Evolutionary conservation across 2,113 vertebrate genomes (phyloP), one percentile per base, ranked within the genome.

Genomic region (Clarias batrachus): DNA sequence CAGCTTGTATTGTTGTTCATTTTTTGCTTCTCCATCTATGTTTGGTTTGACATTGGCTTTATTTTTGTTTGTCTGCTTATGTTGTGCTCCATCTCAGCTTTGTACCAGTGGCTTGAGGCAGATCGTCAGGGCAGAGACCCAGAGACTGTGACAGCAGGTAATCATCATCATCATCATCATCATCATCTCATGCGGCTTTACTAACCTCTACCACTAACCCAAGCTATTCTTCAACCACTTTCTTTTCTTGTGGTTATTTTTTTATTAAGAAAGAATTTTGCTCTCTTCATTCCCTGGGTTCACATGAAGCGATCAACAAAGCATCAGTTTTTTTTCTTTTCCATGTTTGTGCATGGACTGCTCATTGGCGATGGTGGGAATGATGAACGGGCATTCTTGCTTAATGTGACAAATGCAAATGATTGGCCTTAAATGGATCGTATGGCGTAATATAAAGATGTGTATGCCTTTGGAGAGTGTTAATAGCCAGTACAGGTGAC

Each of bases 81-180:
- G 90, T 92, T 96, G 89, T 95, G 90, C 92, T 93, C 94, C 93
- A 92, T 90, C 94, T 70, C 96, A 99, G 97, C 97, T 93, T 96
- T 99, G 95, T 97, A 96, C 96, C 96, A 96, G 93, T 97, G 96
- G 96, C 96, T 99, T 89, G 96, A 98, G 96, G 96, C 97, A 91
- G 96, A 98, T 89, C 97, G 96, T 86, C 97, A 96, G 93, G 96
- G 96, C 95, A 96, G 91, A 94, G 96, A 96, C 92, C 96, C 96
- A 90, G 96, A 95, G 91, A 86, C 95, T 90, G 89, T 95, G 93
- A 92, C 94, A 92, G 90, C 96, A 99, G 97, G 97, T 98, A 98
- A 93, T 91, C 74, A 65, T 30, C 41, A 78, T 48, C 71, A 63
- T 84, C 82, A 78, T 54, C 73, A 59, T 52, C 48, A 11, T 60